phyloP scores from a whole-genome alignment of 2,797 vertebrate genomes.

The Sternotherus odoratus region DNA sequence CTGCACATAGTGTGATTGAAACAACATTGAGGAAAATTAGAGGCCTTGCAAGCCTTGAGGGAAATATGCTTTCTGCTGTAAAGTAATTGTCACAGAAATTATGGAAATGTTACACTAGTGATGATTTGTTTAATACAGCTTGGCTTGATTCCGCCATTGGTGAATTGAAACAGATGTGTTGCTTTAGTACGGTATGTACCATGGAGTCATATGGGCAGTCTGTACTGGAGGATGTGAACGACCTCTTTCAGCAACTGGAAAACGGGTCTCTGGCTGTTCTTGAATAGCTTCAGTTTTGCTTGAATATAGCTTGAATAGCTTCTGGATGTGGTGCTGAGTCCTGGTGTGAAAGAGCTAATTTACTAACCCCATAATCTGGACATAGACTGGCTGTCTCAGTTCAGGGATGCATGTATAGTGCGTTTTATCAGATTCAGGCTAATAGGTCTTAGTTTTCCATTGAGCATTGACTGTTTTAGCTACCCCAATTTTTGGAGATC shows the following conservation, averaged over 20 bases:
- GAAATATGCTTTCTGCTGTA: conserved; percentile 64
- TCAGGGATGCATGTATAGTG: background rate
- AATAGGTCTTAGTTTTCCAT: background rate
- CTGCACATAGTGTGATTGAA: conserved; percentile 50
- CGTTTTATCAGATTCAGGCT: background rate
- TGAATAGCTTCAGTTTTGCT: background rate
- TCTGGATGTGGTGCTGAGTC: background rate
- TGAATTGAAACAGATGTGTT: conserved; percentile 72
- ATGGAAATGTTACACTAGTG: conserved; percentile 69
- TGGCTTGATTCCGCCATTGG: conserved; percentile 54
- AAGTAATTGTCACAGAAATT: conserved; percentile 74
- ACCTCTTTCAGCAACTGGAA: background rate
- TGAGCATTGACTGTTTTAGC: background rate
- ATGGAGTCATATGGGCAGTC: background rate
- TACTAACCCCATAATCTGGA: background rate
- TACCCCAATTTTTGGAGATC: background rate
- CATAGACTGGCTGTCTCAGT: background rate
- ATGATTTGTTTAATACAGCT: conserved; percentile 73
- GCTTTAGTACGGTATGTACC: conserved; percentile 5
- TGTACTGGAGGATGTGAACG: background rate
- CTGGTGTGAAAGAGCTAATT: conserved; percentile 1
- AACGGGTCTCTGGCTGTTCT: background rate
- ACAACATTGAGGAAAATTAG: conserved; percentile 69
- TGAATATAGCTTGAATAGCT: too few species aligned
- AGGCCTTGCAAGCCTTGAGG: conserved; percentile 68